Evolutionary conservation across 37 sponge, comb jelly and placozoan genomes (phyloP).

Genomic region (Ephydatia muelleri): DNA sequence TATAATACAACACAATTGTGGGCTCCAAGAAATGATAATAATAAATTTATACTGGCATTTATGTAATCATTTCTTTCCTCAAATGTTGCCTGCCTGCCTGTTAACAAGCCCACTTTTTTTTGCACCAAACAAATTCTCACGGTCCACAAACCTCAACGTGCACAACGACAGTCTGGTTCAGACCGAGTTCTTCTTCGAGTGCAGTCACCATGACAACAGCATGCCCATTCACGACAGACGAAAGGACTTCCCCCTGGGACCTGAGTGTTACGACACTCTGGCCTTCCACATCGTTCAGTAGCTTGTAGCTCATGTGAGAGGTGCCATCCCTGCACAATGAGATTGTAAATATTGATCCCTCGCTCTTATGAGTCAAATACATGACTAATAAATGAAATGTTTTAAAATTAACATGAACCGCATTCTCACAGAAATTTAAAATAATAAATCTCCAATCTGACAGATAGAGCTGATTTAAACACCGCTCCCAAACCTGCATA

Average conservation of each 20-base stretch:
- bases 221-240: constrained; percentile 66
- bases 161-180: constrained; percentile 74
- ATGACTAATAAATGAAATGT: too few relatives aligned
- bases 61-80: too few relatives aligned
- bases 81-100: too few relatives aligned
- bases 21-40: too few relatives aligned
- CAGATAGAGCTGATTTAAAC: too few relatives aligned
- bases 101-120: neutral
- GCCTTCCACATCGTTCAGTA: constrained; percentile 24
- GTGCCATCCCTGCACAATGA: constrained; percentile 47
- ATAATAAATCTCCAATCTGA: too few relatives aligned
- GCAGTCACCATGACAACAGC: constrained; percentile 83
- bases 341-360: neutral
- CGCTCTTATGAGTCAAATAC: too few relatives aligned
- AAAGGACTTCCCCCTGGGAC: constrained; percentile 41
- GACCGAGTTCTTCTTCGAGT: constrained; percentile 46
- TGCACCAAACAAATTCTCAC: neutral
- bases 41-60: too few relatives aligned
- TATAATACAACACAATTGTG: too few relatives aligned
- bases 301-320: constrained; percentile 45
- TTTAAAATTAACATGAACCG: too few relatives aligned
- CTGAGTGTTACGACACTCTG: constrained; percentile 20
- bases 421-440: too few relatives aligned
- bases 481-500: too few relatives aligned
- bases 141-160: constrained; percentile 73